Evolutionary conservation across 2,113 vertebrate genomes (phyloP).

Genomic region (Anoplopoma fimbria): DNA sequence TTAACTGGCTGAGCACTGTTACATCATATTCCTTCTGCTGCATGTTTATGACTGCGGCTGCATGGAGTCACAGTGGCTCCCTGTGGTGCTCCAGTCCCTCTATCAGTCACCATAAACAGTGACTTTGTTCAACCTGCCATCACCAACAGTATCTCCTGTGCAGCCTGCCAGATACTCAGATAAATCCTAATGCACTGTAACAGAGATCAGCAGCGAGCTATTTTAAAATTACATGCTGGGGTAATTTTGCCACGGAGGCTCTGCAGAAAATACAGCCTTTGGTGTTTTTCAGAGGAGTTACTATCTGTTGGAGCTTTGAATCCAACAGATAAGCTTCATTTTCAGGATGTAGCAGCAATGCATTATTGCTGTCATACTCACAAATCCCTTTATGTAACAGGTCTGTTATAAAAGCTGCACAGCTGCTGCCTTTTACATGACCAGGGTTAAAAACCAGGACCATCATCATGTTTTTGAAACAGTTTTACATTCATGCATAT

Average conservation of each 20-base stretch:
- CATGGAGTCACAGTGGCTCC: constrained; percentile 18
- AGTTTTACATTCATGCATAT: not conserved
- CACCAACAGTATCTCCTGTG: constrained; percentile 1
- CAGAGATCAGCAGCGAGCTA: not conserved
- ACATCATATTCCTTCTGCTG: constrained; percentile 52
- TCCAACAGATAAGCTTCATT: constrained; percentile 21
- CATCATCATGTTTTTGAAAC: not conserved
- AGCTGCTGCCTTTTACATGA: constrained; percentile 41
- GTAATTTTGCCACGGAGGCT: not conserved
- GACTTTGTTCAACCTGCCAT: constrained; percentile 35
- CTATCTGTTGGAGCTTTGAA: no score
- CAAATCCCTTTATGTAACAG: constrained; percentile 62
- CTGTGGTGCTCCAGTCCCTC: constrained; percentile 22
- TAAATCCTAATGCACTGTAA: constrained; percentile 2
- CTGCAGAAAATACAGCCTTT: not conserved
- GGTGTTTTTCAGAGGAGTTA: constrained; percentile 9
- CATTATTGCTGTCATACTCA: constrained; percentile 19
- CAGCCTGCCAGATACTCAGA: constrained; percentile 22
- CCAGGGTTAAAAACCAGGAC: not conserved
- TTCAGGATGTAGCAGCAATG: constrained; percentile 3
- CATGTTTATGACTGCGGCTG: constrained; percentile 28
- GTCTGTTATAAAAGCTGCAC: constrained; percentile 34
- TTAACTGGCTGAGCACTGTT: constrained; percentile 26
- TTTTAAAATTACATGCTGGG: constrained; percentile 8
- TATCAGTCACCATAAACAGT: constrained; percentile 33